Percentiles rank a stretch among this genome's conserved stretches.
These are phyloP conservation scores for Leguminivora glycinivorella DNA, from an alignment of 1,140 invertebrate species.

Conservation along the genomic window DNA sequence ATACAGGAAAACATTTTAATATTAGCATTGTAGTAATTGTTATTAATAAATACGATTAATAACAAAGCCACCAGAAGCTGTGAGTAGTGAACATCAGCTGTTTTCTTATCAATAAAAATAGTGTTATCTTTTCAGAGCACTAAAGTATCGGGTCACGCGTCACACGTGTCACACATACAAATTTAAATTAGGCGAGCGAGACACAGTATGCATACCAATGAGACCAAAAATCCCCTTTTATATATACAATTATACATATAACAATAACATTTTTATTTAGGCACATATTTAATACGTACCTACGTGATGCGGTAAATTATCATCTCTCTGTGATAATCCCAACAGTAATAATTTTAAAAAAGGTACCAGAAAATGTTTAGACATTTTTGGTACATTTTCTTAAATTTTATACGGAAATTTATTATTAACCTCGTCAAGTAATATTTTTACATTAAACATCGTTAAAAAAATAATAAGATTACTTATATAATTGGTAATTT, in stretches of 20 bases:
- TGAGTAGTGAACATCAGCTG: background rate
- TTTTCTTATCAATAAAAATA: constrained; percentile 10
- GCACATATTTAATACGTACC: too few species aligned
- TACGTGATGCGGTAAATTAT: too few species aligned
- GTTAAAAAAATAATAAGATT: too few species aligned
- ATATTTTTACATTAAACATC: too few species aligned
- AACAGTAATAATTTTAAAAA: too few species aligned
- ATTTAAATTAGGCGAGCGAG: background rate
- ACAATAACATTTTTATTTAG: background rate
- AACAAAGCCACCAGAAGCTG: background rate
- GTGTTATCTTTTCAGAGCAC: background rate
- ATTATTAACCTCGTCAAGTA: too few species aligned
- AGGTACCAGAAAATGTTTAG: too few species aligned
- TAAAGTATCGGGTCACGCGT: background rate
- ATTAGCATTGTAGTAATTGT: background rate
- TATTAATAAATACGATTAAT: background rate
- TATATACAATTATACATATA: background rate
- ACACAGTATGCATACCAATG: background rate
- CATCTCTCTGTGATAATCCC: too few species aligned
- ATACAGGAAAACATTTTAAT: background rate
- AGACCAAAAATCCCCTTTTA: background rate
- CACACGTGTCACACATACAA: background rate
- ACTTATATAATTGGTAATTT: too few species aligned
- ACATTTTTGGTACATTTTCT: too few species aligned
- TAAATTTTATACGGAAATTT: too few species aligned